Evolutionary conservation across 1,140 invertebrate species (phyloP), one percentile per base, ranked within the genome.

Genomic region (Rhopalosiphum maidis): DNA sequence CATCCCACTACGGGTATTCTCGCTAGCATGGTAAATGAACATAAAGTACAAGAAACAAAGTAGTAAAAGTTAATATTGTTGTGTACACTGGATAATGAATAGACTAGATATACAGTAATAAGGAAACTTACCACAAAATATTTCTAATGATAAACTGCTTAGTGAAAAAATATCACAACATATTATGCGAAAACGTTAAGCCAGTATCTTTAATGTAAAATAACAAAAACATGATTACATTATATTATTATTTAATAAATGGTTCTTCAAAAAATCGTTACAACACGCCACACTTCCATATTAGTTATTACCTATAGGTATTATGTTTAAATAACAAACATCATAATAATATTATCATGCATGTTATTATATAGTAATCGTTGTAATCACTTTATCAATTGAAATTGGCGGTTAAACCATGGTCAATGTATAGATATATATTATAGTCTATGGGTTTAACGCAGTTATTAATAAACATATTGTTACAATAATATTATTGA

Each of bases 321-420:
- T 35, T 37, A 37, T 82, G 11, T 82, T 82, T 82, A 35, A 85
- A 41, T 25, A 43, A 43, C 37, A 85, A 41, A 85, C 83, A 41
- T 41, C 8, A 41, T 41, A 85, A 85, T 85, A 85, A 85, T 85
- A 85, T 41, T 85, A 85, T 85, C 37, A 85, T 23, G 37, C 3
- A 23, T 85, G 37, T 43, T 41, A 23, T 85, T 46, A 15, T 41
- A 43, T n/a, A 46, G n/a, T 86, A 30, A 86, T 30, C 25, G 46
- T 7, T 43, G 5, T 86, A 46, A 86, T 86, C 85, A 86, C 9
- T 86, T 86, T 18, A 46, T 46, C 23, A 86, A 86, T 43, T 25
- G 41, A 86, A 86, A 86, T 46, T 86, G 85, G 85, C 85, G 85
- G 85, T 86, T 25, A 86, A 86, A 46, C 11, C 11, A 60, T 8